Evolutionary conservation across 1,140 invertebrate species (phyloP).

Genomic region (Brachionus angularis): DNA sequence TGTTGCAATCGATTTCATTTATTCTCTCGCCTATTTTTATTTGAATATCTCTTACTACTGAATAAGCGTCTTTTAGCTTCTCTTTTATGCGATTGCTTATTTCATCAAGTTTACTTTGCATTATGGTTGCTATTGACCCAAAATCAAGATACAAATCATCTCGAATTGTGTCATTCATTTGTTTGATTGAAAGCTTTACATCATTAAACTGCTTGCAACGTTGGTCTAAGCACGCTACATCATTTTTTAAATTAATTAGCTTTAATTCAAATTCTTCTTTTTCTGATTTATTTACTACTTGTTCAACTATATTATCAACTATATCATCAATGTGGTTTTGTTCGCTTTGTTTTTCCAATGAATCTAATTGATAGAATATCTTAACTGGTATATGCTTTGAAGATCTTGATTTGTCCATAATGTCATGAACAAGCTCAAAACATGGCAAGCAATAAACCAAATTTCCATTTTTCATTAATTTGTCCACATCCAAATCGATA

Average conservation of each 20-base stretch:
- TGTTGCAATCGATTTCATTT: neutral
- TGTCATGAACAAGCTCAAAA: constrained; percentile 4
- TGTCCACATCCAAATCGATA: neutral
- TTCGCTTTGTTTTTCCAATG: too few relatives aligned
- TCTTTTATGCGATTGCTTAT: constrained; percentile 41
- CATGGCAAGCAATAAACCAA: constrained; percentile 17
- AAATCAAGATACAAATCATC: constrained; percentile 20
- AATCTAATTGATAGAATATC: too few relatives aligned
- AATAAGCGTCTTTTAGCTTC: constrained; percentile 36
- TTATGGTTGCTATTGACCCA: neutral
- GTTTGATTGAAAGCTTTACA: constrained; percentile 6
- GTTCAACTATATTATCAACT: too few relatives aligned
- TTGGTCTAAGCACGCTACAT: neutral
- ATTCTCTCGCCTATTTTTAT: neutral
- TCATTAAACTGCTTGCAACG: constrained; percentile 1
- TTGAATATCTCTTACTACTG: constrained; percentile 1
- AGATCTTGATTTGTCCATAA: neutral
- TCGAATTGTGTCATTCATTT: constrained; percentile 36
- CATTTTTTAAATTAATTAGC: neutral
- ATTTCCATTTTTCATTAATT: neutral
- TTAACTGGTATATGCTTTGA: constrained; percentile 12
- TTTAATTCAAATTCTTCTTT: neutral
- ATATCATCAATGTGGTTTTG: too few relatives aligned
- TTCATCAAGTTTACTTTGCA: constrained; percentile 15
- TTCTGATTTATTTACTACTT: neutral